A percentile compares a stretch with the other conserved stretches of the same genome.
These are phyloP conservation scores for Loriculus beryllinus DNA, from an alignment of 2,797 vertebrate species.

Conservation along the genomic window DNA sequence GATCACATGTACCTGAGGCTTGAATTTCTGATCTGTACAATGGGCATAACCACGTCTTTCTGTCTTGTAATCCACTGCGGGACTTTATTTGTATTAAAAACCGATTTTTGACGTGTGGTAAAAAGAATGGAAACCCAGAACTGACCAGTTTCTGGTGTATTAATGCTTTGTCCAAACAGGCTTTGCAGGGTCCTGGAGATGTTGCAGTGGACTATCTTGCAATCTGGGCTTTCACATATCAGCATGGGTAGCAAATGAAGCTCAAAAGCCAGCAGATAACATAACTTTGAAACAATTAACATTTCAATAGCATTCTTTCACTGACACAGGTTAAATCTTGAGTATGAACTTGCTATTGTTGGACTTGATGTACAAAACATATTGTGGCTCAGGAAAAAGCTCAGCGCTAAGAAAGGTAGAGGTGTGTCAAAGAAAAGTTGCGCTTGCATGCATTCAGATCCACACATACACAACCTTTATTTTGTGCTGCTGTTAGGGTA, in stretches of 20 bases:
- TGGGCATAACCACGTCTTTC: not conserved
- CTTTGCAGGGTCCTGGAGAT: not conserved
- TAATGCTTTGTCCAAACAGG: not conserved
- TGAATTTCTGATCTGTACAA: not conserved
- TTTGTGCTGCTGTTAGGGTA: not conserved
- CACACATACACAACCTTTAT: not conserved
- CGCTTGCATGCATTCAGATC: not conserved
- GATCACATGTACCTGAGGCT: not conserved
- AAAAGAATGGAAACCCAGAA: not conserved
- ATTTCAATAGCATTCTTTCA: not conserved
- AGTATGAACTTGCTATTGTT: not conserved
- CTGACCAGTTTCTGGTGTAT: not conserved
- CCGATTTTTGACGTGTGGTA: rapidly evolving
- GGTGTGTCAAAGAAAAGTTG: not conserved
- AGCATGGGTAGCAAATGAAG: not conserved
- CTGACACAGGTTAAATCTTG: not conserved
- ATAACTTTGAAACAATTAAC: not conserved
- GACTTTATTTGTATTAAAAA: not conserved
- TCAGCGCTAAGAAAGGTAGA: not conserved
- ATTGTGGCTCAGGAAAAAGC: not conserved
- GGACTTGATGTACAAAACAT: not conserved
- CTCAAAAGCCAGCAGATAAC: not conserved
- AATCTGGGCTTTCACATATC: not conserved
- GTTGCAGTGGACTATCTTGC: not conserved
- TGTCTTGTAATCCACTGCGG: not conserved